These are phyloP conservation scores for Penaeus chinensis DNA, from an alignment of 1,140 invertebrate species.

Conservation along the genomic window DNA sequence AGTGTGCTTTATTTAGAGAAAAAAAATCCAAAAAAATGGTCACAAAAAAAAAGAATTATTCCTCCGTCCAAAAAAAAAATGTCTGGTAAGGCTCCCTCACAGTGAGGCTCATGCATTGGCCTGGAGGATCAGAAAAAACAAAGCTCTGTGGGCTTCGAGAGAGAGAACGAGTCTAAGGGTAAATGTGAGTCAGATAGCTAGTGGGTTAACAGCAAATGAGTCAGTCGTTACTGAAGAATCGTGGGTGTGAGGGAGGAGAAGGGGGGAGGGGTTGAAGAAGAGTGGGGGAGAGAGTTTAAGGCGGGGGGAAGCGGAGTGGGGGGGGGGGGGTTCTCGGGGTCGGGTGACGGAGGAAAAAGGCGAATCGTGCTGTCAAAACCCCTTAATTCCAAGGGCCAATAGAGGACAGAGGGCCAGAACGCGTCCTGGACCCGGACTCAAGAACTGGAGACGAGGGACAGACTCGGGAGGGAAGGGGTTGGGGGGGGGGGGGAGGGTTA, in stretches of 20 bases:
- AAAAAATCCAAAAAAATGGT: not conserved
- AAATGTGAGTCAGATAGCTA: slow-evolving; percentile 18
- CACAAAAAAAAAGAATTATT: slow-evolving; percentile 21
- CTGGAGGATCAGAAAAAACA: slow-evolving; percentile 22
- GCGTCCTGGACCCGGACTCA: too few species aligned
- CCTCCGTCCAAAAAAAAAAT: slow-evolving; percentile 54
- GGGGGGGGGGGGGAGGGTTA: slow-evolving; percentile 11
- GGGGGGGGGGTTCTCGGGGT: too few species aligned
- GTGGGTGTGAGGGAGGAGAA: not conserved
- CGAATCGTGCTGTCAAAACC: too few species aligned
- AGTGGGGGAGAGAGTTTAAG: not conserved
- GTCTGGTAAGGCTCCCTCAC: slow-evolving; percentile 55
- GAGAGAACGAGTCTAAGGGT: not conserved
- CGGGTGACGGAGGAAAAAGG: too few species aligned
- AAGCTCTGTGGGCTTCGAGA: slow-evolving; percentile 29
- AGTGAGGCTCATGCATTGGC: slow-evolving; percentile 42
- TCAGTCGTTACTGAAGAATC: not conserved
- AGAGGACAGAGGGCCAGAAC: not conserved
- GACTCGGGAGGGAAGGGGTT: not conserved
- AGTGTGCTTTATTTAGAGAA: slow-evolving; percentile 27
- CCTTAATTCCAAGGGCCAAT: too few species aligned
- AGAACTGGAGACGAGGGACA: not conserved
- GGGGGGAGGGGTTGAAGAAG: not conserved
- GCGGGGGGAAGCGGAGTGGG: not conserved
- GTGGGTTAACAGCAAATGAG: slow-evolving; percentile 2